Percentiles rank a stretch among this genome's conserved stretches.
These are phyloP conservation scores for Chaetophractus vellerosus DNA, from an alignment of 2,797 vertebrate genomes.

Conservation along the genomic window DNA sequence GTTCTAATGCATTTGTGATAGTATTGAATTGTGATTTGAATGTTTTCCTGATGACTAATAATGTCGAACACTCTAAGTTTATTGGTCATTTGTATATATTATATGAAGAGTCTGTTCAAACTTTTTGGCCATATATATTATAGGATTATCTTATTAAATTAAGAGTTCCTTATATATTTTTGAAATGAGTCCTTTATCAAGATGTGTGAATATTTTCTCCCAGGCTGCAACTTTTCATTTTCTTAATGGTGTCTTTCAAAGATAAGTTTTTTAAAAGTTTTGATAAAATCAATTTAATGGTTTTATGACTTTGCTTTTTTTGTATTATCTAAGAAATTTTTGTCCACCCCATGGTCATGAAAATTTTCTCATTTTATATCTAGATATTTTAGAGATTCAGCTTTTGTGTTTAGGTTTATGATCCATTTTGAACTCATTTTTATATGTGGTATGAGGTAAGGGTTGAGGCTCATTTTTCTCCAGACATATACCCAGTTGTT, in stretches of 20 bases:
- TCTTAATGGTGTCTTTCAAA: background rate
- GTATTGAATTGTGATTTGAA: background rate
- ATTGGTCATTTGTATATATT: background rate
- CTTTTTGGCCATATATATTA: background rate
- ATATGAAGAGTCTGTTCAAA: background rate
- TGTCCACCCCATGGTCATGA: background rate
- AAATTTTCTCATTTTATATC: background rate
- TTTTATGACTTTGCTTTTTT: background rate
- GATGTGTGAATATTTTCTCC: background rate
- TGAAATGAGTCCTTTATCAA: slow-evolving; percentile 12
- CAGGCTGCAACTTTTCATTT: background rate
- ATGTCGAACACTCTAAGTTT: background rate
- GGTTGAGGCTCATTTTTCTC: background rate
- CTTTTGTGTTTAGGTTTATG: background rate
- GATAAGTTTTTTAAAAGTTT: background rate
- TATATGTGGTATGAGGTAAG: background rate
- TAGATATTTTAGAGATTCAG: background rate
- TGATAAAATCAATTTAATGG: background rate
- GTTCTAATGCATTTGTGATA: background rate
- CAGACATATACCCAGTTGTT: background rate
- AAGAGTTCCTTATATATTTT: background rate
- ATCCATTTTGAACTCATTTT: background rate
- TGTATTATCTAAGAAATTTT: background rate
- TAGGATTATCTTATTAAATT: background rate
- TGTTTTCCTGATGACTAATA: background rate